Base-by-base conservation (phyloP, 1,140 invertebrate species). In the Lordiphosa collinella region DNA sequence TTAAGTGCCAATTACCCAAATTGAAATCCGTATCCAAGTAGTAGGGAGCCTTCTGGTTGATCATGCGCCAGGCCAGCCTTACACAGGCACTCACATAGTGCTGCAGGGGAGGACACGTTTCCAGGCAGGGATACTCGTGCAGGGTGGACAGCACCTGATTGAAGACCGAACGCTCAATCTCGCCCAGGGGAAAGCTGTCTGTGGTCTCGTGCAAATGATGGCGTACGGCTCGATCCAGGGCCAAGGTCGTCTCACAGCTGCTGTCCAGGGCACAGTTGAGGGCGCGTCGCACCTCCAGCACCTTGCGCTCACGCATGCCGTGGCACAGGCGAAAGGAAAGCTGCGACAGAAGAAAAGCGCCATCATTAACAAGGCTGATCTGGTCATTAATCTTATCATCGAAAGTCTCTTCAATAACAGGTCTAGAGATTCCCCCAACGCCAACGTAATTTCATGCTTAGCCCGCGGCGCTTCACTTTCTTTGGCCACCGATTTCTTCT, bases 251-350 rank as follows among this genome's bases (percentile, higher is more conserved):
- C 56, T 89, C 74, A 51, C 62, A 62, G 67, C 67, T 89, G 53
- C 89, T 73, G 12, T 86, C 86, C 57, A 90, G 88, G 2, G 90
- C 87, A 13, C 87, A 88, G 63, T 92, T 91, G 10, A 93, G 87
- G 7, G 90, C 80, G 2, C 90, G 85, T 31, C 91, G 90, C 18
- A 91, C 90, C 72, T 93, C 92, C 32, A 87, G 79, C 18, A 92
- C 84, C 56, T 92, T 92, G 13, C 90, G 86, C 54, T 93, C 92
- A 6, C 92, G 89, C 60, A 93, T 90, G 57, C 90, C 91, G 75
- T 92, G 92, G 58, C 91, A 92, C 32, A 92, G 91, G 56, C 92
- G 91, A 86, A 93, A 93, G 41, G 92, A 92, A 60, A 93, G 89
- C 92, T 93, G 72, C 9, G 7, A 7, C 14, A 32, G 34, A 6